A percentile compares a stretch with the other conserved stretches of the same genome.
phyloP scores from a whole-genome alignment of 1,140 invertebrate genomes.

The Lucilia cuprina region DNA sequence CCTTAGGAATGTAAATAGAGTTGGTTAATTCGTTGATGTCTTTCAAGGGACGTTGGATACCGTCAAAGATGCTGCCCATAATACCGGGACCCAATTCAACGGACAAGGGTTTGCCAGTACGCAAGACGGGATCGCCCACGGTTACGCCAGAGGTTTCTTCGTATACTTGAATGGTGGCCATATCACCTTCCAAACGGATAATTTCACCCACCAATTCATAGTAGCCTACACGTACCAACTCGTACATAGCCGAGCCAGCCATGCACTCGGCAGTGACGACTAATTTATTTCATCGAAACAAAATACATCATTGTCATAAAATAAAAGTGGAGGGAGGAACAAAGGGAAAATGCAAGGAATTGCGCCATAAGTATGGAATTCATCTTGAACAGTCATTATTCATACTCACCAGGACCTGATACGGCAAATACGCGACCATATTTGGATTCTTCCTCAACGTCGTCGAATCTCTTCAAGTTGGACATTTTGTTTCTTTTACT shows the following conservation, averaged over 20 bases:
- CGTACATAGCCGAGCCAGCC: conserved; percentile 99
- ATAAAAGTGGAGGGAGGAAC: too few species aligned
- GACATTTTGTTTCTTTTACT: conserved; percentile 62
- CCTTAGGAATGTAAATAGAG: conserved; percentile 99
- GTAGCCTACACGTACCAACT: conserved; percentile 98
- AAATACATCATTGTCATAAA: background rate
- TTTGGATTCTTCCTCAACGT: conserved; percentile 86
- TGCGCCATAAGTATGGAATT: background rate
- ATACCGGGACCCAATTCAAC: conserved; percentile 99
- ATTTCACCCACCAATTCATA: conserved; percentile 98
- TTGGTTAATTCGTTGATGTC: conserved; percentile 94
- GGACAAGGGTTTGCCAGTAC: conserved; percentile 94
- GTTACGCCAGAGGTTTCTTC: conserved; percentile 99
- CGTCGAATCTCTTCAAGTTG: conserved; percentile 76
- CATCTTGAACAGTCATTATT: background rate
- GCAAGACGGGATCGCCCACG: conserved; percentile 97
- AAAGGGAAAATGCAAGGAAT: background rate
- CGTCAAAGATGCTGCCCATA: conserved; percentile 99
- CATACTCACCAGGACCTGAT: conserved; percentile 89
- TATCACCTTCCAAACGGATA: conserved; percentile 98
- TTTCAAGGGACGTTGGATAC: conserved; percentile 98
- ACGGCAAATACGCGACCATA: conserved; percentile 97
- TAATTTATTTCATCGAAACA: conserved; percentile 57
- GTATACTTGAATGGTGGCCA: conserved; percentile 99
- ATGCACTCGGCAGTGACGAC: conserved; percentile 99